A percentile compares a stretch with the other conserved stretches of the same genome.
These are phyloP conservation scores for Volucella inflata DNA, from an alignment of 2,888 invertebrate species.

Conservation along the genomic window DNA sequence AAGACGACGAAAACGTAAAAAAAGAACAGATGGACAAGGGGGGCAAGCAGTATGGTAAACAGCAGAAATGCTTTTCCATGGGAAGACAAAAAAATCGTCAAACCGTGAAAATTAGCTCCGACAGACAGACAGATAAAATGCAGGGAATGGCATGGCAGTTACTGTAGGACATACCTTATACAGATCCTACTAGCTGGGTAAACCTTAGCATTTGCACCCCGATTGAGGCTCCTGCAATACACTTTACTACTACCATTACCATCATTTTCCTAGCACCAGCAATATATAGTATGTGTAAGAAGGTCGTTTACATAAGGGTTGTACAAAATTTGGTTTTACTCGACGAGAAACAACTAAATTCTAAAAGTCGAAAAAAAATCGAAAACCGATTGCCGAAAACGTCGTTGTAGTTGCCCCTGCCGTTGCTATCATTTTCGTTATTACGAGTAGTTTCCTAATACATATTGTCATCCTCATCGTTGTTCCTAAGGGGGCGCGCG, in stretches of 20 bases:
- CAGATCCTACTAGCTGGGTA: not conserved
- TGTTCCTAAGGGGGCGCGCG: too few species aligned
- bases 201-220: conserved; percentile 7
- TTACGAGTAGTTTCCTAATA: too few species aligned
- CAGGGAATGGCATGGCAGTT: conserved; percentile 39
- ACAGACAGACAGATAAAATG: conserved; percentile 18
- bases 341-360: too few species aligned
- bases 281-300: not conserved
- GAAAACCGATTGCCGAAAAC: too few species aligned
- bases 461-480: too few species aligned
- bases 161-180: conserved; percentile 17
- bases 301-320: too few species aligned
- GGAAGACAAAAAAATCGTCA: conserved; percentile 56
- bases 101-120: conserved; percentile 61
- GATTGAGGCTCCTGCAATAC: not conserved
- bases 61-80: conserved; percentile 16
- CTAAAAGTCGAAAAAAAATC: too few species aligned
- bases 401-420: too few species aligned
- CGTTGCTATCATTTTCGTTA: too few species aligned
- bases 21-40: conserved; percentile 11
- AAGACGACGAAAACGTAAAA: not conserved
- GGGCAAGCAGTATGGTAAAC: not conserved
- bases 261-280: not conserved
- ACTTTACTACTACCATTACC: not conserved
- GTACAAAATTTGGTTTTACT: too few species aligned